Percentiles rank a stretch among this genome's conserved stretches.
phyloP scores from a whole-genome alignment of 2,113 vertebrate genomes.

The Equus przewalskii region DNA sequence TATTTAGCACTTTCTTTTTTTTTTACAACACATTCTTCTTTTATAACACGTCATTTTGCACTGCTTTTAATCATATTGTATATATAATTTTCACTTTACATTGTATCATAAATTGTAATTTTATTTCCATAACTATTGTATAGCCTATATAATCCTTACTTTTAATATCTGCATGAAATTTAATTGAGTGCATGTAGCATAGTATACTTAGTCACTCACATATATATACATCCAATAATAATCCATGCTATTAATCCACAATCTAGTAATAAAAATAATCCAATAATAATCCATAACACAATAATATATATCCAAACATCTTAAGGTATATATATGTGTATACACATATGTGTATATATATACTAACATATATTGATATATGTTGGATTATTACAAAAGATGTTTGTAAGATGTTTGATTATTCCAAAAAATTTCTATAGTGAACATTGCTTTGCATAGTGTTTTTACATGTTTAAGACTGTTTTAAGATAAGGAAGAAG shows the following conservation, averaged over 20 bases:
- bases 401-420: not conserved
- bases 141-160: not conserved
- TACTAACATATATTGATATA: too few species aligned
- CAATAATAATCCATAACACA: too few species aligned
- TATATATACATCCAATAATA: too few species aligned
- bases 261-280: too few species aligned
- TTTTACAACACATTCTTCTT: not conserved
- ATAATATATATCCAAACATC: too few species aligned
- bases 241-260: too few species aligned
- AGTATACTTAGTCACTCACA: not conserved
- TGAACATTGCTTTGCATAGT: not conserved
- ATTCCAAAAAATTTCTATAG: not conserved
- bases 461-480: not conserved
- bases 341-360: not conserved
- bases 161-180: slow-evolving; percentile 11
- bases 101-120: not conserved
- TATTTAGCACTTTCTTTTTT: slow-evolving; percentile 21
- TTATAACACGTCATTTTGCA: not conserved
- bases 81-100: not conserved
- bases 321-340: not conserved
- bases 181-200: not conserved
- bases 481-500: not conserved
- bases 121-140: not conserved
- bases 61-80: not conserved
- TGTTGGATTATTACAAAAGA: not conserved